phyloP scores from a whole-genome alignment of 2,888 invertebrate genomes.

The Amblyjoppa fuscipennis region DNA sequence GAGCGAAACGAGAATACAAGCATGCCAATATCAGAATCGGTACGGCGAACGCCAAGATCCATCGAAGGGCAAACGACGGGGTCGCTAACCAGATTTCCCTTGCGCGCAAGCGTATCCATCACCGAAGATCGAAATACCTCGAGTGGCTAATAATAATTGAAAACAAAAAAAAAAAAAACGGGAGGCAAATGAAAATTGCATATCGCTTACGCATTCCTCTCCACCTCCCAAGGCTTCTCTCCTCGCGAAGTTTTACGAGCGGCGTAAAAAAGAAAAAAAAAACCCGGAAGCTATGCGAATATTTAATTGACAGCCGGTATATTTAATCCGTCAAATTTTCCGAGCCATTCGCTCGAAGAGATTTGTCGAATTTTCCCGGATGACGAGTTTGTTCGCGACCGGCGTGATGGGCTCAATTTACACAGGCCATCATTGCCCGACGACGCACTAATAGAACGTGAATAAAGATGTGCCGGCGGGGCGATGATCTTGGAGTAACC shows the following conservation, averaged over 20 bases:
- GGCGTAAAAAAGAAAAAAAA: background rate
- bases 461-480: constrained; percentile 78
- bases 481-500: constrained; percentile 71
- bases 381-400: constrained; percentile 1
- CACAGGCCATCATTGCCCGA: background rate
- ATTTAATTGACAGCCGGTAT: background rate
- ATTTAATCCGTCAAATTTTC: no score
- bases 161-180: background rate
- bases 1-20: background rate
- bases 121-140: background rate
- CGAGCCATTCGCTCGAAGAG: background rate
- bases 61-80: no score
- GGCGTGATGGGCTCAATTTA: constrained; percentile 3
- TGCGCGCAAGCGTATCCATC: no score
- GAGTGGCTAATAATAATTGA: background rate
- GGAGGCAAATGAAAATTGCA: background rate
- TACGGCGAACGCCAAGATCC: background rate
- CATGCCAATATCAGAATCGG: background rate
- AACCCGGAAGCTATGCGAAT: constrained; percentile 2
- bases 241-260: background rate
- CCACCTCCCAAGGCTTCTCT: background rate
- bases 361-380: background rate
- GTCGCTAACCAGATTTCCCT: no score
- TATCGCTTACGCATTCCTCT: background rate
- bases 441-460: constrained; percentile 53